These are phyloP conservation scores for Alsophila aescularia DNA, from an alignment of 2,888 invertebrate genomes.

Conservation along the genomic window DNA sequence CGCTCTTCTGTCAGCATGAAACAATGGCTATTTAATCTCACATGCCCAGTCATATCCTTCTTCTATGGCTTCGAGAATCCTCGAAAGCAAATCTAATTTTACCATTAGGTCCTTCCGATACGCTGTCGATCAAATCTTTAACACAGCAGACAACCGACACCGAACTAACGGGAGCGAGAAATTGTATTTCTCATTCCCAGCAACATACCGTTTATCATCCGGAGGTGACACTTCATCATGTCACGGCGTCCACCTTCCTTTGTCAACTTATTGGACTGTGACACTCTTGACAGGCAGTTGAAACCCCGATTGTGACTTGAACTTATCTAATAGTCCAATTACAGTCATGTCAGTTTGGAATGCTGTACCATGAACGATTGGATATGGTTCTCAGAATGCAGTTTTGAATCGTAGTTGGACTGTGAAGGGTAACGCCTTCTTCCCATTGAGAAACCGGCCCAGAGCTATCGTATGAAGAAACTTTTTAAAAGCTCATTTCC, in stretches of 20 bases:
- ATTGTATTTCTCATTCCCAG: slow-evolving; percentile 72
- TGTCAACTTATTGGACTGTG: slow-evolving; percentile 65
- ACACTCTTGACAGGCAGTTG: slow-evolving; percentile 61
- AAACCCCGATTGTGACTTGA: slow-evolving; percentile 34
- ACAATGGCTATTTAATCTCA: too few relatives aligned
- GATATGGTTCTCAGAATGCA: slow-evolving; percentile 25
- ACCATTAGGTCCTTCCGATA: slow-evolving; percentile 1
- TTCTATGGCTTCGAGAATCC: too few relatives aligned
- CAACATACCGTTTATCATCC: slow-evolving; percentile 69
- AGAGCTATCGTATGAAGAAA: not conserved
- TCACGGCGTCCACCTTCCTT: slow-evolving; percentile 69
- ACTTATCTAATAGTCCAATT: slow-evolving; percentile 40
- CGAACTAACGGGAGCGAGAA: slow-evolving; percentile 70
- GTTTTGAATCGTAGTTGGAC: slow-evolving; percentile 13
- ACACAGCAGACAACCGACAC: slow-evolving; percentile 10
- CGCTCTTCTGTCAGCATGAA: too few relatives aligned
- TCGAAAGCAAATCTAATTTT: not conserved
- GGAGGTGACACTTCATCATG: slow-evolving; percentile 78
- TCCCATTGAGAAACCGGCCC: not conserved
- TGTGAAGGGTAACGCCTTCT: slow-evolving; percentile 7
- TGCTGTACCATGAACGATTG: slow-evolving; percentile 33
- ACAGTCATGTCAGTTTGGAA: slow-evolving; percentile 42
- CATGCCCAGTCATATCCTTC: too few relatives aligned
- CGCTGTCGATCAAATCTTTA: slow-evolving; percentile 7
- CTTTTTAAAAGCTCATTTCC: not conserved